Base-by-base conservation (phyloP, 2,888 invertebrate species). In the Tetropium fuscum region DNA sequence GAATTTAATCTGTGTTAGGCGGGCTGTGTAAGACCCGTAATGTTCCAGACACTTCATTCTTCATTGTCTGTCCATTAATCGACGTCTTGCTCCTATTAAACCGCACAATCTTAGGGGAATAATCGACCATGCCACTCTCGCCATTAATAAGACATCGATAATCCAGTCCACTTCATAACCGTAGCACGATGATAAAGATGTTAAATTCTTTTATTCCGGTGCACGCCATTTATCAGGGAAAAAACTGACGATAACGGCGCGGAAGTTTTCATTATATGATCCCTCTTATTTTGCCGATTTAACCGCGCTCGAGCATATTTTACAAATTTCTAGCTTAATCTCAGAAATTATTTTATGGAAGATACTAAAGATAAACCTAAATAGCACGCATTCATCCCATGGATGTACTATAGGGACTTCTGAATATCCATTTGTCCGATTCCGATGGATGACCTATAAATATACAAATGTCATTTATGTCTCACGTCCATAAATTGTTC, bases 31-130 rank as follows among this genome's bases (percentile, higher is more conserved):
- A 16, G 18, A 22, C 51, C 25, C 25, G 44, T 25, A 27, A 15
- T 27, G 44, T 40, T 38, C 20, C 38, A 38, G 51, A 10, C 41
- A 36, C 32, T 32, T 19, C 48, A 53, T 57, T 56, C 41, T 49
- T 48, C 57, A 58, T 57, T 62, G 61, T 57, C 34, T 45, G 41
- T 58, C 49, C 53, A 58, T 62, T 58, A 58, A 58, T 62, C 43
- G 58, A 58, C 53, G 54, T 49, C 44, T 62, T 45, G 47, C 49
- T 38, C 36, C 40, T 58, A 57, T 57, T 61, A 48, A 56, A 43
- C 60, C 51, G 36, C 56, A 53, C 40, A 2, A 20, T 22, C 25
- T 10, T 19, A 11, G 16, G 40, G 38, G 51, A 27, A 27, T 51
- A 40, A 51, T 51, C 51, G 47, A 6, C 19, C 34, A 32, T 7